Conservation (phyloP, 1,140 invertebrate species). For the Aphidius gifuensis region DNA sequence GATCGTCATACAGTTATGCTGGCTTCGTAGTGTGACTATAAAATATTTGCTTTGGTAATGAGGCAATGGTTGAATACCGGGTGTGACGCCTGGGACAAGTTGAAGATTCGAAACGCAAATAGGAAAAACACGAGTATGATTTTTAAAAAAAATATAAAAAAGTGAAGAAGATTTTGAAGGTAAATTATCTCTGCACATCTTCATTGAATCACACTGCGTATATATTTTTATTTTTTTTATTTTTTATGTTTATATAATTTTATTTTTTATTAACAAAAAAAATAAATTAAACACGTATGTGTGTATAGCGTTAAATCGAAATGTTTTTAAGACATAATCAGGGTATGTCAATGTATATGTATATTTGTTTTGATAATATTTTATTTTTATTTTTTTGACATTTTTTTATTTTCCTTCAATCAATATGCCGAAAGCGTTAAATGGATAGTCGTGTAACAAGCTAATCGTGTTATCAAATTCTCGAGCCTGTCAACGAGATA, state of each 20-base stretch:
- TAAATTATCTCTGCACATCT: conserved; percentile 44
- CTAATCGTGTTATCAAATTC: conserved; percentile 57
- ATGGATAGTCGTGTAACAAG: conserved; percentile 41
- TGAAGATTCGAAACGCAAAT: conserved; percentile 50
- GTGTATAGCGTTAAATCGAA: no score
- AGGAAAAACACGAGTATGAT: conserved; percentile 33
- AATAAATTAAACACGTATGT: no score
- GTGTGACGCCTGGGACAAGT: conserved; percentile 17
- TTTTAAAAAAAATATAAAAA: no score
- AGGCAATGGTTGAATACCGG: conserved; percentile 47
- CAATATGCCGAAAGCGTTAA: conserved; percentile 20
- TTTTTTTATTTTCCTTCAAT: no score
- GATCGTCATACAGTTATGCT: conserved; percentile 23
- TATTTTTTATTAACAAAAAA: no score
- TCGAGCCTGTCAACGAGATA: conserved; percentile 51
- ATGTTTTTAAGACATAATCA: no score
- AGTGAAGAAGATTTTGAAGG: conserved; percentile 33
- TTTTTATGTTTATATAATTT: no score
- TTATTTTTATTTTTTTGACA: background rate
- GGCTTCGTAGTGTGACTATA: conserved; percentile 48
- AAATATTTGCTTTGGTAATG: conserved; percentile 58
- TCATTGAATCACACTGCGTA: no score
- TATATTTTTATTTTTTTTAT: no score
- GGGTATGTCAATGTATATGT: no score
- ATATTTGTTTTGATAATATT: no score